Evolutionary conservation across 2,113 vertebrate genomes (phyloP).

Genomic region (Aviceda subcristata): DNA sequence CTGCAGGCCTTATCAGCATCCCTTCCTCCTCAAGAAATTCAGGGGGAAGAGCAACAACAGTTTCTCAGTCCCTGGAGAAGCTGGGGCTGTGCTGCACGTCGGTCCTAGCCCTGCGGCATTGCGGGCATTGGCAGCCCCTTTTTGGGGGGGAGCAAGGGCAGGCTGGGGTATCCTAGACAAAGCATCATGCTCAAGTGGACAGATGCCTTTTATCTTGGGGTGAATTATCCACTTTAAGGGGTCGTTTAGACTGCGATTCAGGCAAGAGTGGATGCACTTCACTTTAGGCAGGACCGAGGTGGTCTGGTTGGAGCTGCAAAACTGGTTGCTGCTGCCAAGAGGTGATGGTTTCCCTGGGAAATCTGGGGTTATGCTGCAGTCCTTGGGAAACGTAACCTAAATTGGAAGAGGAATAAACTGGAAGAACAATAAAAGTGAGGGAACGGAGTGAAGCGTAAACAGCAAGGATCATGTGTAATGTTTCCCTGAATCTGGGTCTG

Average conservation of each 20-base stretch:
- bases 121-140: fast-evolving
- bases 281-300: background rate
- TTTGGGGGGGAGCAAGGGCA: background rate
- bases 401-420: background rate
- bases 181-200: background rate
- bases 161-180: background rate
- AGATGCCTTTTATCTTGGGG: background rate
- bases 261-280: background rate
- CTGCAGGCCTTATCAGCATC: background rate
- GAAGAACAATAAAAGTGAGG: background rate
- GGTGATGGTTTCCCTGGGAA: background rate
- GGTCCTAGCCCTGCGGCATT: background rate
- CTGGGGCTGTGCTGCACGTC: background rate
- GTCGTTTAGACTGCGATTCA: background rate
- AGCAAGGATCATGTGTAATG: background rate
- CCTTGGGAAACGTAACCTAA: background rate
- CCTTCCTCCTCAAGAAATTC: background rate
- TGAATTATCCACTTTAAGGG: background rate
- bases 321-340: background rate
- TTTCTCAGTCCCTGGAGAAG: background rate
- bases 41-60: background rate
- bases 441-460: background rate
- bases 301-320: background rate
- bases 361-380: background rate
- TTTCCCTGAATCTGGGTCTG: background rate